Evolutionary conservation across 2,113 vertebrate species (phyloP).

Genomic region (Seriola dumerili): DNA sequence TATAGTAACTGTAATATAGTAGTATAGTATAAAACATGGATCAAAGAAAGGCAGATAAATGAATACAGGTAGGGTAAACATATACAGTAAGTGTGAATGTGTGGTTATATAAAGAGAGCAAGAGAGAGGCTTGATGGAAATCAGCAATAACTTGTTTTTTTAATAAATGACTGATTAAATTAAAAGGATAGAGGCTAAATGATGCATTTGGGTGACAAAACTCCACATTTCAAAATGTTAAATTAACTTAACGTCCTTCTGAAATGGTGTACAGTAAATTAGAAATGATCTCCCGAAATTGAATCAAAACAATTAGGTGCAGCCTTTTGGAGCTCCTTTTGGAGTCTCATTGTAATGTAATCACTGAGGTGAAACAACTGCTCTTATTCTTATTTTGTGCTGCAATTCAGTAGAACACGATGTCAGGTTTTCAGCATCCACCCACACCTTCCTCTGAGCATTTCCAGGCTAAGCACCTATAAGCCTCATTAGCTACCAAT

Average conservation of each 20-base stretch:
- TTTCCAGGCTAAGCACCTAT: slow-evolving; percentile 39
- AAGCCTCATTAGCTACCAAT: slow-evolving; percentile 61
- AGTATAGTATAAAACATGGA: not conserved
- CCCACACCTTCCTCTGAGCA: slow-evolving; percentile 35
- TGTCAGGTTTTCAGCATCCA: slow-evolving; percentile 39
- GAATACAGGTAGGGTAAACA: not conserved
- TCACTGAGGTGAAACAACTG: slow-evolving; percentile 30
- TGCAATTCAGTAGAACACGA: not conserved
- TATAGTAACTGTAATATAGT: not conserved
- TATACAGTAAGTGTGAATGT: not conserved
- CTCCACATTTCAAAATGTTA: slow-evolving; percentile 11
- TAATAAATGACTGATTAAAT: not conserved
- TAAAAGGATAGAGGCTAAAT: not conserved
- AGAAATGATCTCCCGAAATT: slow-evolving; percentile 27
- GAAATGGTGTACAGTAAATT: slow-evolving; percentile 7
- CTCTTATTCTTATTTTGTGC: slow-evolving; percentile 44
- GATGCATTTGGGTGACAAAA: not conserved
- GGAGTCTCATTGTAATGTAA: slow-evolving; percentile 29
- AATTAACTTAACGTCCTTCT: slow-evolving; percentile 33
- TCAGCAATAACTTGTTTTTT: not conserved
- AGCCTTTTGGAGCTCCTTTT: slow-evolving; percentile 32
- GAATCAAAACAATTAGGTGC: slow-evolving; percentile 16
- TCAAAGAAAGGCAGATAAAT: not conserved
- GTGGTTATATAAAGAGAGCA: slow-evolving; percentile 3
- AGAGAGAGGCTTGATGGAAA: not conserved